Conservation (phyloP, 2,797 vertebrate genomes). For the Natrix natrix region DNA sequence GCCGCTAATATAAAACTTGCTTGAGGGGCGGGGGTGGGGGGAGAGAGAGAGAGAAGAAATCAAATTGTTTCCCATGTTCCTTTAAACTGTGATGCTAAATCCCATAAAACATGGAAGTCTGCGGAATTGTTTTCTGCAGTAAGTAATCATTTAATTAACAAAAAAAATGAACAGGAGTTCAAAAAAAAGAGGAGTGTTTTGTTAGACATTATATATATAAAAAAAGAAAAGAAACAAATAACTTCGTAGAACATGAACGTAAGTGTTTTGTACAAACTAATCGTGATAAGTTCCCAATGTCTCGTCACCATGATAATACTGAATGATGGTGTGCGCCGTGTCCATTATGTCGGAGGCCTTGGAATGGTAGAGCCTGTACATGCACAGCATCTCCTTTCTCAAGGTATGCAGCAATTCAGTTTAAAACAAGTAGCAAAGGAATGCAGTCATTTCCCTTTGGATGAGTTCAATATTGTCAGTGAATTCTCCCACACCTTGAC, state of each 20-base stretch:
- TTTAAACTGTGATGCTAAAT: constrained; percentile 30
- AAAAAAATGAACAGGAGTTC: constrained; percentile 75
- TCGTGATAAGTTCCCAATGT: constrained; percentile 84
- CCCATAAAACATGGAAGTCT: constrained; percentile 55
- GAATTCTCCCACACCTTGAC: constrained; percentile 47
- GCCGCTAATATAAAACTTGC: neutral
- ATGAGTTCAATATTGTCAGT: constrained; percentile 51
- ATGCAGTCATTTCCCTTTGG: constrained; percentile 63
- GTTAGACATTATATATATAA: constrained; percentile 83
- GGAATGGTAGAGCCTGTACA: constrained; percentile 78
- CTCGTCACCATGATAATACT: constrained; percentile 69
- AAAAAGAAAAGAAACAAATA: constrained; percentile 72
- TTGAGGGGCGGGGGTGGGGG: neutral
- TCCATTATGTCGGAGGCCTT: constrained; percentile 70
- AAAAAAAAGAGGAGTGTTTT: constrained; percentile 76
- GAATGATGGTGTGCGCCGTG: constrained; percentile 61
- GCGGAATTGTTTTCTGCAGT: constrained; percentile 70
- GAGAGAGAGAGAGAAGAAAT: neutral
- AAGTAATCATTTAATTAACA: constrained; percentile 80
- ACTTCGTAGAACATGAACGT: constrained; percentile 92
- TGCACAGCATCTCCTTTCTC: constrained; percentile 75
- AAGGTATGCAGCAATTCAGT: constrained; percentile 68
- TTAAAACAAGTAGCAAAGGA: constrained; percentile 66
- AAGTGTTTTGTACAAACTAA: constrained; percentile 91
- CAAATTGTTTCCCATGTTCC: neutral